Evolutionary conservation across 2,113 vertebrate species (phyloP), one percentile per base, ranked within the genome.

Genomic region (Paraplagusia blochii): DNA sequence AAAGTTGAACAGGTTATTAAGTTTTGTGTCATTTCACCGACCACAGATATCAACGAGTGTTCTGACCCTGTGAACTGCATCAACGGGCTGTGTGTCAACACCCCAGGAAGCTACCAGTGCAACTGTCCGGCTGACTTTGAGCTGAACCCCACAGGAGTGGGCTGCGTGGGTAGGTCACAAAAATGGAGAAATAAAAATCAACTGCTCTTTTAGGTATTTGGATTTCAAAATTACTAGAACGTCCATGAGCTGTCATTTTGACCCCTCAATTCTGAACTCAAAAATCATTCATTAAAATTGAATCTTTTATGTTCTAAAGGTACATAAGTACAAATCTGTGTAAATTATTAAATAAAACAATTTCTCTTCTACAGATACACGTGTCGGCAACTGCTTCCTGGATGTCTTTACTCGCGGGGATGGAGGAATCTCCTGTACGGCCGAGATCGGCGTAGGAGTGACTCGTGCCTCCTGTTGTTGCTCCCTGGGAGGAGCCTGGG

Each of bases 61-160:
- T 91, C 91, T 0, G 93, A 97, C 70, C 94, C 94, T 0, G 93
- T 93, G 56, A 98, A 96, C 86, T 98, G 95, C 81, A 93, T 97
- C 92, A 97, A 94, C 0, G 96, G 94, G 1, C 72, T 94, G 9
- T 97, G 95, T 0, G 90, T 96, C 74, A 99, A 99, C 88, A 95
- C 91, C 14, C 94, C 94, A 0, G 95, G 96, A 18, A 93, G 91
- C 82, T 97, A 96, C 87, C 63, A 90, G 34, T 99, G 96, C 76
- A 94, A 91, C 88, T 99, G 96, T 14, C 95, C 95, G 0, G 88
- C 90, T 34, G 95, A 98, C 77, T 99, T 97, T 3, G 91, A 95
- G 85, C 89, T 95, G 63, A 96, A 96, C 82, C 95, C 95, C 68
- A 96, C 93, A 0, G 87, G 95, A 3, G 93, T 96, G 66, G 95